phyloP scores from a whole-genome alignment of 2,113 vertebrate genomes.

The Sphaerodactylus townsendi region DNA sequence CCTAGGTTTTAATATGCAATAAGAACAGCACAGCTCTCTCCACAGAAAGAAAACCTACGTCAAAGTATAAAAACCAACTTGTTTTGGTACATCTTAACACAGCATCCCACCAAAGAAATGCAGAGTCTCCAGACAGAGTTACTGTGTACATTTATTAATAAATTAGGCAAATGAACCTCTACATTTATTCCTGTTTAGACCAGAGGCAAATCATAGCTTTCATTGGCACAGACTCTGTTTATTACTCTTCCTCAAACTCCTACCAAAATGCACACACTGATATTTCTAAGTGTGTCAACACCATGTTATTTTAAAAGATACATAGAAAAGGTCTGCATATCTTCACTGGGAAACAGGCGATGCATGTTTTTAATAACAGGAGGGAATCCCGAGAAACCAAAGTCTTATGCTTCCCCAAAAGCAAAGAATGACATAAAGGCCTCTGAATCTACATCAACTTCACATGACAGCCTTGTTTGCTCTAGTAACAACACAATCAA shows the following conservation, averaged over 20 bases:
- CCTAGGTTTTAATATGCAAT: not conserved
- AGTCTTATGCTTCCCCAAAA: not conserved
- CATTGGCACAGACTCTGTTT: not conserved
- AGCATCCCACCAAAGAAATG: not conserved
- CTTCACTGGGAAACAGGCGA: not conserved
- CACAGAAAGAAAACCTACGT: not conserved
- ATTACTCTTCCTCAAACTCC: not conserved
- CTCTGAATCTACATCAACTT: not conserved
- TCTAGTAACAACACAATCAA: not conserved
- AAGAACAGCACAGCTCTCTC: not conserved
- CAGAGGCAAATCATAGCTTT: not conserved
- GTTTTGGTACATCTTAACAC: not conserved
- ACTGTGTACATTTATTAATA: not conserved
- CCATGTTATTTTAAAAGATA: not conserved
- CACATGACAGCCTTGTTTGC: not conserved
- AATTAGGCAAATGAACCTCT: not conserved
- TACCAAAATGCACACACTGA: not conserved
- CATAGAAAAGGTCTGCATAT: not conserved
- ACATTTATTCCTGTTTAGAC: not conserved
- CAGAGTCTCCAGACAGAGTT: not conserved
- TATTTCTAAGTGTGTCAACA: too few relatives aligned
- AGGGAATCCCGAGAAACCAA: not conserved
- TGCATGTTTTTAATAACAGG: not conserved
- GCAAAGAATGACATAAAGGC: not conserved
- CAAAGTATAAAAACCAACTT: not conserved